These are phyloP conservation scores for Melanotaenia boesemani DNA, from an alignment of 2,797 vertebrate species.

Conservation along the genomic window DNA sequence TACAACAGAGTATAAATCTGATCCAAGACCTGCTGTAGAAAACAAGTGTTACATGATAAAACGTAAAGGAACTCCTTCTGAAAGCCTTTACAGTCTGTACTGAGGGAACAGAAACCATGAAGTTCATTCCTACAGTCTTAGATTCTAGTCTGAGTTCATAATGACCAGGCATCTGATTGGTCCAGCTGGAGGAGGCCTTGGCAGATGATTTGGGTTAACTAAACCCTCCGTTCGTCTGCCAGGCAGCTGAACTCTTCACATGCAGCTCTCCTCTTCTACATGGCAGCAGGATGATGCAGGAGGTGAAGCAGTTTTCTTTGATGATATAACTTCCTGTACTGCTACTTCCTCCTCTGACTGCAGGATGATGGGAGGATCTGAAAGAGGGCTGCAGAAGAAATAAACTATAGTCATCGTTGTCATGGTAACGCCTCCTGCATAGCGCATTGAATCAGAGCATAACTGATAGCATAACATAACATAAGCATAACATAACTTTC, in stretches of 20 bases:
- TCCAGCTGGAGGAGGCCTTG: too few species aligned
- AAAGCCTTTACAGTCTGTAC: constrained; percentile 17
- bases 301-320: constrained; percentile 3
- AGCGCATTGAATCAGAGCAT: too few species aligned
- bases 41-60: neutral
- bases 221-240: neutral
- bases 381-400: constrained; percentile 39
- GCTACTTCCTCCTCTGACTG: neutral
- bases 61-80: neutral
- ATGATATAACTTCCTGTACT: constrained; percentile 49
- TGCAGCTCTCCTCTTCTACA: constrained; percentile 53
- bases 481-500: too few species aligned
- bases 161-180: too few species aligned
- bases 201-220: neutral
- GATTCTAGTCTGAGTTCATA: too few species aligned
- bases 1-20: constrained; percentile 11
- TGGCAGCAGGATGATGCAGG: neutral
- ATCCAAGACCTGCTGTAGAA: constrained; percentile 23
- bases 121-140: rapidly evolving
- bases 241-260: constrained; percentile 39
- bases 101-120: neutral
- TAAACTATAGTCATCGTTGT: neutral
- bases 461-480: too few species aligned
- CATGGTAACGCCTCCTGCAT: neutral
- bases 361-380: neutral